Conservation (phyloP, 2,888 invertebrate species). For the Noctuana brunneofusca region DNA sequence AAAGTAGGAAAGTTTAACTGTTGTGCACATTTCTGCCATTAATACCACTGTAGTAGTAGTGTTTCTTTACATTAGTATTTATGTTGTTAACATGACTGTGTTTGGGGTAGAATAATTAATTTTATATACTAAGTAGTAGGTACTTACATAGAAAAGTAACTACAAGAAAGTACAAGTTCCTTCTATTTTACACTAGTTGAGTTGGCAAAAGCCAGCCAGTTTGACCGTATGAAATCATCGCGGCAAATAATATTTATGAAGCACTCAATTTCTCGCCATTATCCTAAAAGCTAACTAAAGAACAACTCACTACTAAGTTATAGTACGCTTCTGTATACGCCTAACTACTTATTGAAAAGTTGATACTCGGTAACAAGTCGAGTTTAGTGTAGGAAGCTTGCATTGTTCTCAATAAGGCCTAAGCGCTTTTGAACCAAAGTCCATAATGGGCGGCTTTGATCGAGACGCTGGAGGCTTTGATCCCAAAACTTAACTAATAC, state of each 20-base stretch:
- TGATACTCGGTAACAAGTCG: slow-evolving; percentile 47
- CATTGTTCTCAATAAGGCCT: slow-evolving; percentile 61
- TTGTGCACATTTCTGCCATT: no score
- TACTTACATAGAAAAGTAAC: no score
- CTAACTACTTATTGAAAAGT: slow-evolving; percentile 51
- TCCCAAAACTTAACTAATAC: slow-evolving; percentile 29
- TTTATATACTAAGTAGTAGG: no score
- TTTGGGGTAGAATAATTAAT: no score
- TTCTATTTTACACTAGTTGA: no score
- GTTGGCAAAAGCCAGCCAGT: background rate
- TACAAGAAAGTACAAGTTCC: no score
- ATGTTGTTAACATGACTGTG: no score
- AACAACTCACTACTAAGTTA: slow-evolving; percentile 22
- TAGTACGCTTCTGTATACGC: slow-evolving; percentile 25
- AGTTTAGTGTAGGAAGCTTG: slow-evolving; percentile 48
- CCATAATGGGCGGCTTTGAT: slow-evolving; percentile 36
- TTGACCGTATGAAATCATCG: background rate
- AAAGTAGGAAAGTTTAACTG: no score
- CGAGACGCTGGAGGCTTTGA: slow-evolving; percentile 25
- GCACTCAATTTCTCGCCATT: background rate
- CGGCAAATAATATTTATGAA: no score
- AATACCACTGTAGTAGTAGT: no score
- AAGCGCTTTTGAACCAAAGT: slow-evolving; percentile 43
- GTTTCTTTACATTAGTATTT: no score
- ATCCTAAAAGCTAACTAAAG: background rate